Evolutionary conservation across 1,140 invertebrate species (phyloP).

Genomic region (Sarcophaga peregrina): DNA sequence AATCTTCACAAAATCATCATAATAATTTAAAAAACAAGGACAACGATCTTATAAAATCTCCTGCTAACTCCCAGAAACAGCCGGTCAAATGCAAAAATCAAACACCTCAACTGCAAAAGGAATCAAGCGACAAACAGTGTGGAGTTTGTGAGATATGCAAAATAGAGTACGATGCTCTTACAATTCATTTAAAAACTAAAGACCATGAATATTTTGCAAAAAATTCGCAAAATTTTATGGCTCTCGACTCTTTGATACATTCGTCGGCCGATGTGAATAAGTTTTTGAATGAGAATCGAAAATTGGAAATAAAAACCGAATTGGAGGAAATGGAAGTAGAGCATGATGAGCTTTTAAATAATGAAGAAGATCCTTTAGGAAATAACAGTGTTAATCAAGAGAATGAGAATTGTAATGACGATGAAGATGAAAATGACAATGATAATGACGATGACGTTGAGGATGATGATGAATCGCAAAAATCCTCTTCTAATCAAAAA

Average conservation of each 20-base stretch:
- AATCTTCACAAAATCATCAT: constrained; percentile 42
- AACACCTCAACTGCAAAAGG: constrained; percentile 50
- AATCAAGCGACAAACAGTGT: constrained; percentile 66
- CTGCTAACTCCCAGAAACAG: constrained; percentile 30
- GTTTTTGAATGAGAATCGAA: constrained; percentile 53
- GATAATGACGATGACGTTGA: constrained; percentile 21
- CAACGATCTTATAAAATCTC: constrained; percentile 15
- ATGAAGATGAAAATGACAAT: neutral
- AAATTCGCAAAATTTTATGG: constrained; percentile 77
- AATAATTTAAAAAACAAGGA: neutral
- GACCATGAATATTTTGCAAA: constrained; percentile 77
- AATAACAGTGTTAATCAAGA: neutral
- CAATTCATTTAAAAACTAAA: constrained; percentile 76
- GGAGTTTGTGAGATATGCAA: constrained; percentile 84
- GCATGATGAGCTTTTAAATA: constrained; percentile 45
- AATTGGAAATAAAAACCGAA: constrained; percentile 43
- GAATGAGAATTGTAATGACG: neutral
- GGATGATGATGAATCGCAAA: constrained; percentile 46
- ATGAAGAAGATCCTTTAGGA: constrained; percentile 44
- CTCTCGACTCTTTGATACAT: constrained; percentile 75
- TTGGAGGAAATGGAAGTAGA: constrained; percentile 61
- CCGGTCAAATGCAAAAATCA: constrained; percentile 48
- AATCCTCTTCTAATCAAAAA: constrained; percentile 40
- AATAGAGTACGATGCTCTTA: constrained; percentile 74
- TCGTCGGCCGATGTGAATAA: constrained; percentile 56